Conservation (phyloP, 2,888 invertebrate genomes). For the Bellardia bayeri region DNA sequence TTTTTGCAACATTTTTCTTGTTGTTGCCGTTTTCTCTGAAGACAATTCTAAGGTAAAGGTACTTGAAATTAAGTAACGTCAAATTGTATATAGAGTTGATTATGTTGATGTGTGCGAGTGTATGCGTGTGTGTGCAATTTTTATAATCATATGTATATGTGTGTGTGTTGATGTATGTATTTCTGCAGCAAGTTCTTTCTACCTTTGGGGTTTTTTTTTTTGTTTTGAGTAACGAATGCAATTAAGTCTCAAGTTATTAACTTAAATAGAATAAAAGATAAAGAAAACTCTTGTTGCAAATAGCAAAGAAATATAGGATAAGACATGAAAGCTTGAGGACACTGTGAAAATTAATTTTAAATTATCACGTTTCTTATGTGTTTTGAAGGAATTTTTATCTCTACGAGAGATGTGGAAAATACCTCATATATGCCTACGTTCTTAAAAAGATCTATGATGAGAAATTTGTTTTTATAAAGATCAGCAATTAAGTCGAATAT, state of each 20-base stretch:
- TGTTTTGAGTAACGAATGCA: constrained; percentile 69
- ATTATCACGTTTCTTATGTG: too few relatives aligned
- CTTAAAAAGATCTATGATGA: too few relatives aligned
- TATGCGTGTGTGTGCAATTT: not conserved
- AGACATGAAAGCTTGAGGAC: constrained; percentile 15
- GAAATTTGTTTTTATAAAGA: too few relatives aligned
- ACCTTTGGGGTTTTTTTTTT: constrained; percentile 58
- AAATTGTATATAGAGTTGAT: constrained; percentile 62
- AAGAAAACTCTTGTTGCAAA: constrained; percentile 25
- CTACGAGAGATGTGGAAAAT: too few relatives aligned
- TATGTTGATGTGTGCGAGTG: constrained; percentile 31
- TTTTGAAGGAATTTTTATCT: too few relatives aligned
- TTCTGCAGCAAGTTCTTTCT: constrained; percentile 13
- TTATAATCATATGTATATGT: constrained; percentile 14
- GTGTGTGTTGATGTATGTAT: constrained; percentile 23
- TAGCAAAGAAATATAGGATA: constrained; percentile 19
- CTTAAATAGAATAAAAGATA: constrained; percentile 71
- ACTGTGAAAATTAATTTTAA: constrained; percentile 14
- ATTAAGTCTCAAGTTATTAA: constrained; percentile 74
- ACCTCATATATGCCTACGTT: too few relatives aligned
- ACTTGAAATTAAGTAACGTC: constrained; percentile 73
- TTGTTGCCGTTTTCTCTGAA: constrained; percentile 66
- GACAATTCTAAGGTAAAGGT: constrained; percentile 70
- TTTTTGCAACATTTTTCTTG: constrained; percentile 39
- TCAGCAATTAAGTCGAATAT: too few relatives aligned